phyloP scores from a whole-genome alignment of 2,113 vertebrate species.

The Leucopternis melanops region DNA sequence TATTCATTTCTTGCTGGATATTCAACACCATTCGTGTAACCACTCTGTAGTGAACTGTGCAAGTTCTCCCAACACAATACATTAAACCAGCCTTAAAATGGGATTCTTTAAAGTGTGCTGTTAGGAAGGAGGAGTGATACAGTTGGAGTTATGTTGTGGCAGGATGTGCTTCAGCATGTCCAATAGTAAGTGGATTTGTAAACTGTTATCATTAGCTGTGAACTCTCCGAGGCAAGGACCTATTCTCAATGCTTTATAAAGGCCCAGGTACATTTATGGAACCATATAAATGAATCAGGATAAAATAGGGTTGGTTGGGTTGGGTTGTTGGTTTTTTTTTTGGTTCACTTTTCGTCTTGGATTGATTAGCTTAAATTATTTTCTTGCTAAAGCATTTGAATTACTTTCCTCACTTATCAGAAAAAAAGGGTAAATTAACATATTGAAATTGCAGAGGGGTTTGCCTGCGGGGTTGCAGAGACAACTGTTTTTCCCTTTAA shows the following conservation, averaged over 20 bases:
- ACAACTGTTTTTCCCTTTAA: constrained; percentile 3
- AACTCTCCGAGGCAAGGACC: not conserved
- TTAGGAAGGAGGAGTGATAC: not conserved
- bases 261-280: not conserved
- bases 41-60: not conserved
- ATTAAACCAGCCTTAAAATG: not conserved
- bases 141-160: not conserved
- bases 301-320: not conserved
- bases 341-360: not conserved
- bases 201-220: not conserved
- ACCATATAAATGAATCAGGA: not conserved
- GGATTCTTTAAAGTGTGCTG: not conserved
- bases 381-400: not conserved
- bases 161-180: not conserved
- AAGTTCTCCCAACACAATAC: not conserved
- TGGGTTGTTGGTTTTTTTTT: not conserved
- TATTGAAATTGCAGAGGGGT: not conserved
- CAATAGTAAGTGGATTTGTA: not conserved
- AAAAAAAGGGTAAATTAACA: not conserved
- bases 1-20: not conserved
- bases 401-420: not conserved
- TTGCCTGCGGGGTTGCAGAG: not conserved
- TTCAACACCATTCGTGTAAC: not conserved
- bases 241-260: not conserved
- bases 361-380: not conserved